Evolutionary conservation across 2,797 vertebrate species (phyloP), one percentile per base, ranked within the genome.

Genomic region (Tinamus major): DNA sequence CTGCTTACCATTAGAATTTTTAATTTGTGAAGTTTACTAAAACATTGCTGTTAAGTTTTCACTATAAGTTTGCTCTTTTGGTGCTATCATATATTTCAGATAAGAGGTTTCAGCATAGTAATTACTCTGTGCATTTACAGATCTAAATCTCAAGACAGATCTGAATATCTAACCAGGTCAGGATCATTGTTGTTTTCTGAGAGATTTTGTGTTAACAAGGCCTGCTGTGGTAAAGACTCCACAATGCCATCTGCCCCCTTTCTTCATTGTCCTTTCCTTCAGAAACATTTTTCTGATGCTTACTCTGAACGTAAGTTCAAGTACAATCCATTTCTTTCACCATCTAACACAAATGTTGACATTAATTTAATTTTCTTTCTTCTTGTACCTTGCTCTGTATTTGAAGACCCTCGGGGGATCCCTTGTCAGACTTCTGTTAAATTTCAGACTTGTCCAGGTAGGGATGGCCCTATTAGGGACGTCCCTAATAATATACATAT

Each of bases 221-320:
- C 4, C 5, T 16, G 6, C 8, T 63, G 20, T 56, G 9, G 23
- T 0, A 46, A 31, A 1, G 1, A 49, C 77, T 85, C 33, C 18
- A 16, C 15, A 39, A 2, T 83, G n/a, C 8, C 20, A 56, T 61
- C 10, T 29, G 2, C 67, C 78, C 1, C 48, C 37, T 74, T 84
- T 48, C 29, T 56, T 83, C 15, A 33, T 48, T 58, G 7, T 46
- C 61, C 4, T 55, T 3, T 59, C 8, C 26, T 41, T 83, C 33
- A 71, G 48, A 77, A 78, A n/a, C 39, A 27, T 35, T 88, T 90
- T 39, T 31, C 18, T 84, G 48, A 49, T 31, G 4, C 2, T 27
- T 61, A 39, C 56, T 10, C 12, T 33, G 46, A 55, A 68, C 26
- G 5, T 19, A 33, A 35, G 13, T 4, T 81, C 21, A 58, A 20